phyloP scores from a whole-genome alignment of 2,113 vertebrate genomes.

The Ceratotherium simum region DNA sequence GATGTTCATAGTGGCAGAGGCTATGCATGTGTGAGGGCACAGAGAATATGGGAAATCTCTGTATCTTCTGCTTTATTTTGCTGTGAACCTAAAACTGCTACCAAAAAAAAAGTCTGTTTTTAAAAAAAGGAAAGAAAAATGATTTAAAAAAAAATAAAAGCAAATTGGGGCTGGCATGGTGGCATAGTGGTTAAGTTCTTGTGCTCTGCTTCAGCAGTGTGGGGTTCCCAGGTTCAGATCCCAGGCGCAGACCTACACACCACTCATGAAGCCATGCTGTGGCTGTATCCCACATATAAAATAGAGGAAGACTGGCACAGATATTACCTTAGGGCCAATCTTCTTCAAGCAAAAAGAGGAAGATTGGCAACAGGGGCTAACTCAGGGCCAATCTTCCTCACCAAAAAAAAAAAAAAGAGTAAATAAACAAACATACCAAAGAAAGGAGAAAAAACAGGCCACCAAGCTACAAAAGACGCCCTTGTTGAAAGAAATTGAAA shows the following conservation, averaged over 20 bases:
- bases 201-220: no score
- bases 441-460: neutral
- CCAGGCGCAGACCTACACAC: no score
- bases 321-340: no score
- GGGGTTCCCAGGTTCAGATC: no score
- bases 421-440: neutral
- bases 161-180: no score
- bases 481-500: neutral
- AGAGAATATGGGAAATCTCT: neutral
- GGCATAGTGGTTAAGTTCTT: no score
- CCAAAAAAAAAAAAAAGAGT: neutral
- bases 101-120: neutral
- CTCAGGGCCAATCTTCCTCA: no score
- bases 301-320: no score
- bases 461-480: neutral
- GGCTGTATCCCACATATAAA: no score
- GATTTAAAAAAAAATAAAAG: neutral
- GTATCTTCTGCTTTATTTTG: neutral
- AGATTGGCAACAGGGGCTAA: no score
- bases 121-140: neutral
- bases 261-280: no score
- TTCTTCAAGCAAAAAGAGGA: no score
- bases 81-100: neutral
- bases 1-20: neutral
- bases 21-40: neutral